These are phyloP conservation scores for Rhamphomyia laevipes DNA, from an alignment of 2,888 invertebrate genomes.

Conservation along the genomic window DNA sequence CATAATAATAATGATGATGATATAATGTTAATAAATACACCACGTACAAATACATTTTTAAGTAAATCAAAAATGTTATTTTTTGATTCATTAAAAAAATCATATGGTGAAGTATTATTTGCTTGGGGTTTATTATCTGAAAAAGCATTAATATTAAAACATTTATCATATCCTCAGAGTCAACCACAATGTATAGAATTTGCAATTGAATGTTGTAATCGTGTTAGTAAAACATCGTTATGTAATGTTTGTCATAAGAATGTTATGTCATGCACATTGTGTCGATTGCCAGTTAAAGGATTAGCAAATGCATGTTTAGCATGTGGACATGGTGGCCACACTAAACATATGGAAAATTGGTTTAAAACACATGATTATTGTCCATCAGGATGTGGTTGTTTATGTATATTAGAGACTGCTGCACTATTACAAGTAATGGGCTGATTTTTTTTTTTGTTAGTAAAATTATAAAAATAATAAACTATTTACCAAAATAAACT, in stretches of 20 bases:
- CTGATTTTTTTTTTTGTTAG: no score
- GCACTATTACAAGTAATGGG: constrained; percentile 19
- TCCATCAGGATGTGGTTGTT: constrained; percentile 87
- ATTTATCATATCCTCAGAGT: constrained; percentile 41
- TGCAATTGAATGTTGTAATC: constrained; percentile 62
- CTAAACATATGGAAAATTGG: constrained; percentile 74
- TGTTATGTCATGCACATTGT: constrained; percentile 70
- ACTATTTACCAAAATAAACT: no score
- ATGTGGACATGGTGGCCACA: constrained; percentile 92
- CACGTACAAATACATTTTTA: constrained; percentile 21
- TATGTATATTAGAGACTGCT: constrained; percentile 62
- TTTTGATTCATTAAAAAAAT: constrained; percentile 74
- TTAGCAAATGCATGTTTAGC: constrained; percentile 73
- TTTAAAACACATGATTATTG: constrained; percentile 60
- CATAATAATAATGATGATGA: background rate
- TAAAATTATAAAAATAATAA: no score
- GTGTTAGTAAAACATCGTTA: constrained; percentile 52
- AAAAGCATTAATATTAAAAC: constrained; percentile 40
- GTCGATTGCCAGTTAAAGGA: constrained; percentile 75
- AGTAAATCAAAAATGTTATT: constrained; percentile 31
- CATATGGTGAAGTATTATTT: constrained; percentile 81
- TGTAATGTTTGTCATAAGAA: constrained; percentile 62
- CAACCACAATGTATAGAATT: constrained; percentile 57
- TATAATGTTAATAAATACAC: no score
- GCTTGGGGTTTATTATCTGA: constrained; percentile 55